These are phyloP conservation scores for Papilio elwesi DNA, from an alignment of 2,888 invertebrate genomes.

Conservation along the genomic window DNA sequence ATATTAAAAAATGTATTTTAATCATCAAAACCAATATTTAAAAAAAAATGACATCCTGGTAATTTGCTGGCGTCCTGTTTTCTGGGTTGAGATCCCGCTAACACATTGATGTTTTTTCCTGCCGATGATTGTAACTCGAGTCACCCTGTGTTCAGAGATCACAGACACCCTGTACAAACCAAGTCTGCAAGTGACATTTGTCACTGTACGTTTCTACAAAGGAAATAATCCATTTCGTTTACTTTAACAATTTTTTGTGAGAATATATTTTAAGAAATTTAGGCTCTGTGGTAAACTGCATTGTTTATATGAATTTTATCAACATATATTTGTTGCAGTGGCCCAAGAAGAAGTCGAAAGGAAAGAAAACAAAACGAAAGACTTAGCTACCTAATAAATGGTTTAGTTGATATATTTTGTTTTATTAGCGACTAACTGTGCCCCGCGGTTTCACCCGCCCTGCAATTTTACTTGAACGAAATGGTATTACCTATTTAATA, in stretches of 20 bases:
- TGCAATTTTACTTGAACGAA: no score
- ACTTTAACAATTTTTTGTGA: no score
- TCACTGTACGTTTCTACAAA: no score
- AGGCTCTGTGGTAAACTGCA: no score
- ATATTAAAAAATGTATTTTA: no score
- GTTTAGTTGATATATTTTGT: background rate
- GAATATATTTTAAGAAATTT: no score
- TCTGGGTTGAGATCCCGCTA: background rate
- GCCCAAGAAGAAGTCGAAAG: slow-evolving; percentile 60
- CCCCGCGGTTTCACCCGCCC: no score
- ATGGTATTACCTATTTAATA: no score
- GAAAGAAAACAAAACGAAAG: slow-evolving; percentile 51
- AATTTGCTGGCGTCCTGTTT: background rate
- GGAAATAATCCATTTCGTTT: no score
- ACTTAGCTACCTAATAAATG: background rate
- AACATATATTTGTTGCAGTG: slow-evolving; percentile 69
- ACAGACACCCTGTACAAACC: no score
- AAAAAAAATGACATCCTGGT: background rate
- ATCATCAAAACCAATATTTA: no score
- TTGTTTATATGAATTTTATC: slow-evolving; percentile 19
- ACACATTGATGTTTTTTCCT: background rate
- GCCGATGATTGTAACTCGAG: background rate
- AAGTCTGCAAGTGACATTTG: no score
- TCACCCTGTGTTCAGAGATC: background rate
- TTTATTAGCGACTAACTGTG: background rate